Evolutionary conservation across 2,888 invertebrate genomes (phyloP).

Genomic region (Agrochola lota): DNA sequence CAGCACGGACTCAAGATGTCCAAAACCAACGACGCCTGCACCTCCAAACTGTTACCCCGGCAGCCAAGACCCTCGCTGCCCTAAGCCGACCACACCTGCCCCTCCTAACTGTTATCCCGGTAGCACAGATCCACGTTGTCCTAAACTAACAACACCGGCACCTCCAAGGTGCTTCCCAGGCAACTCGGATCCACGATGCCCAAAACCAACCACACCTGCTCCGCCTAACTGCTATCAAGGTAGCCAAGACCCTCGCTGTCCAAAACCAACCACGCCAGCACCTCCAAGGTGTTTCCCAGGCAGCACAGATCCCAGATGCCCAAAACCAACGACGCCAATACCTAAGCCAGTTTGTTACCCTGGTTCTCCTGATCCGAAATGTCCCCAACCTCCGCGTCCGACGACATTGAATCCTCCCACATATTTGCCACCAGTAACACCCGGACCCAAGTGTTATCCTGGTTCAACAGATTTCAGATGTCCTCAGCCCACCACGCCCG

Average conservation of each 20-base stretch:
- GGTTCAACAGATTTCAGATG: slow-evolving; percentile 47
- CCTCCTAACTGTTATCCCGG: slow-evolving; percentile 22
- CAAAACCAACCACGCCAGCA: slow-evolving; percentile 72
- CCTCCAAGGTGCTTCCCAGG: slow-evolving; percentile 75
- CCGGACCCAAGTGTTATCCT: slow-evolving; percentile 66
- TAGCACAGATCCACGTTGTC: slow-evolving; percentile 53
- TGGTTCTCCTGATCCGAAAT: slow-evolving; percentile 78
- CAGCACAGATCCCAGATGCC: slow-evolving; percentile 63
- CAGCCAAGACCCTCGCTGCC: slow-evolving; percentile 77
- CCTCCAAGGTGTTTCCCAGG: slow-evolving; percentile 75
- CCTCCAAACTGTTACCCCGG: slow-evolving; percentile 72
- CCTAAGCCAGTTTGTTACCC: slow-evolving; percentile 65
- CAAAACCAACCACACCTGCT: neutral
- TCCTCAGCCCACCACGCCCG: slow-evolving; percentile 52
- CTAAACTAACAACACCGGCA: slow-evolving; percentile 47
- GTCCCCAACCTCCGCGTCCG: slow-evolving; percentile 75
- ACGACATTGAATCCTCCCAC: slow-evolving; percentile 71
- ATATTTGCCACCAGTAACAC: slow-evolving; percentile 63
- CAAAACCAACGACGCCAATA: neutral
- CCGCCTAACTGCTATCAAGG: slow-evolving; percentile 12
- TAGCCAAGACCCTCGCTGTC: slow-evolving; percentile 54
- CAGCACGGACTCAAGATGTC: slow-evolving; percentile 77
- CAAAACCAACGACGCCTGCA: slow-evolving; percentile 69
- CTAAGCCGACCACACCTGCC: slow-evolving; percentile 70
- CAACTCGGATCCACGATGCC: slow-evolving; percentile 68